Base-by-base conservation (phyloP, 2,888 invertebrate species). In the Anorthoa munda region DNA sequence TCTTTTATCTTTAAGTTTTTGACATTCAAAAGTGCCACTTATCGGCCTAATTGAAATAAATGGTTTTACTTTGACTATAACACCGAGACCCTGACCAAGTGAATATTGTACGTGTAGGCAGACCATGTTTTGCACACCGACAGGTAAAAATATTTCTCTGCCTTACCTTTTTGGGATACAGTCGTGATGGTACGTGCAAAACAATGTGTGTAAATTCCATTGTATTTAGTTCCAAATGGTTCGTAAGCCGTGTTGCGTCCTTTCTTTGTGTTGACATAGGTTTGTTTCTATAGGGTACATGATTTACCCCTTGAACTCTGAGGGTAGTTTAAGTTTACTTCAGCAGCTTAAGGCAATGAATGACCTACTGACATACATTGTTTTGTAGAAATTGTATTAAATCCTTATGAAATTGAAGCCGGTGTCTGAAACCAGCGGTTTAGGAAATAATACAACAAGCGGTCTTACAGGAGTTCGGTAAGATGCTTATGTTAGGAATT, bases 201-300 rank as follows among this genome's bases (percentile, higher is more conserved):
- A 68, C 48, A 77, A 18, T 39, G 17, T 59, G 17, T 48, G 60
- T 2, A 26, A 61, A 51, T 61, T 72, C 64, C 50, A 53, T 66
- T 77, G 55, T 79, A 39, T 56, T 21, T 60, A 45, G 13, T 72
- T 61, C 55, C 31, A 72, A 72, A 61, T 66, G 60, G 60, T 56
- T 39, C 46, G 51, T 58, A 66, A 73, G 51, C 18, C 21, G 12
- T 77, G 39, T 48, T 15, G 26, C 31, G 23, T 15, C 53, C 56
- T 31, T 39, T 39, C 18, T 21, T 26, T 26, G 21, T 79, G 61
- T 72, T 77, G 79, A 73, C 39, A 48, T 72, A 61, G 79, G 79
- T 13, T 63, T 39, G 26, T n/a, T 45, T 21, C 63, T 15, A 2
- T 21, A 21, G 46, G 17, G 31, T 51, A 58, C 39, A 18, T 4